A percentile compares a stretch with the other conserved stretches of the same genome.
Conservation (phyloP, 2,797 vertebrate genomes). For the Dipus sagitta region DNA sequence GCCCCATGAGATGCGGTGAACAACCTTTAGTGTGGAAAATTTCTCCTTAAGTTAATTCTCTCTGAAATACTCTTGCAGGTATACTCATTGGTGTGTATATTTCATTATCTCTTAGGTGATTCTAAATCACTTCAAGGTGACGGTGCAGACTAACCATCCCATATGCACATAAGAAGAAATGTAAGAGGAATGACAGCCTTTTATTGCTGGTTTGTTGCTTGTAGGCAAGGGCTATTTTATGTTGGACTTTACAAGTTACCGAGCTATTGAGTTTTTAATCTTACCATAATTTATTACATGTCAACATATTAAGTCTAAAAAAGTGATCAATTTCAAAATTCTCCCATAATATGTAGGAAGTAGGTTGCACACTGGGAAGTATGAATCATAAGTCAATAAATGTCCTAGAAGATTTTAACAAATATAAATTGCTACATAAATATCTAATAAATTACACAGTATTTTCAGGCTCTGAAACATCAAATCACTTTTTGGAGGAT, state of each 20-base stretch:
- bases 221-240: background rate
- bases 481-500: conserved; percentile 68
- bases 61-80: background rate
- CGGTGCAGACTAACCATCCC: background rate
- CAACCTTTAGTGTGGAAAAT: background rate
- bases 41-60: background rate
- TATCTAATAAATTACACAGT: conserved; percentile 77
- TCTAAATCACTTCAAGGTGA: background rate
- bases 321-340: conserved; percentile 65
- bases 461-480: conserved; percentile 71
- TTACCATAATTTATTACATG: conserved; percentile 51
- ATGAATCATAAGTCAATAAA: conserved; percentile 78
- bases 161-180: background rate
- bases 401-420: conserved; percentile 68
- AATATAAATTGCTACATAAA: conserved; percentile 78
- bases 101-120: background rate
- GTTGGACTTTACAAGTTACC: conserved; percentile 50
- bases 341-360: conserved; percentile 61
- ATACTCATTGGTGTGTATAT: background rate
- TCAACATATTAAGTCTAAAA: conserved; percentile 51
- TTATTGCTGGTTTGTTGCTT: background rate
- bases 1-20: background rate
- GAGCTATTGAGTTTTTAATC: conserved; percentile 60
- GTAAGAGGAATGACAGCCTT: background rate
- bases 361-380: conserved; percentile 33